Conservation (phyloP, 2,797 vertebrate genomes). For the Sebastolobus alascanus region DNA sequence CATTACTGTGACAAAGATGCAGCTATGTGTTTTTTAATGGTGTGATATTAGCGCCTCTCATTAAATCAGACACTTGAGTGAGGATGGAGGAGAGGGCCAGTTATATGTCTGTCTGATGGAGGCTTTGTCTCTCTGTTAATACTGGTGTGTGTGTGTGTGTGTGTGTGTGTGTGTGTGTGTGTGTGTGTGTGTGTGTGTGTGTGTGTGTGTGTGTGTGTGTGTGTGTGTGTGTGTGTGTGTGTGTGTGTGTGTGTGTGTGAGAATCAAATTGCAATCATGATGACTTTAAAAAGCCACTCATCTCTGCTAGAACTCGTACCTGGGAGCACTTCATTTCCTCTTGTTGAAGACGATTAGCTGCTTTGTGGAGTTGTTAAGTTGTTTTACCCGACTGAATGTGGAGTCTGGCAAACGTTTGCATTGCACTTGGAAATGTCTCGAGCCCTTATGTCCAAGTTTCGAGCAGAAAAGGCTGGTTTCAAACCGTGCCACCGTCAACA, state of each 20-base stretch:
- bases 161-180: not conserved
- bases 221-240: not conserved
- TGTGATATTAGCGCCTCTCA: conserved; percentile 37
- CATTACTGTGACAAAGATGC: conserved; percentile 34
- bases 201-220: not conserved
- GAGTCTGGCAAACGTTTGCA: not conserved
- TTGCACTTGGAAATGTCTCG: not conserved
- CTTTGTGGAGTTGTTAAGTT: not conserved
- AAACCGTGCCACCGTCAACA: not conserved
- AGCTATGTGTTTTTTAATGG: conserved; percentile 41
- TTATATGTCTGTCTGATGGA: conserved; percentile 6
- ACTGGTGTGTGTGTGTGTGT: not conserved
- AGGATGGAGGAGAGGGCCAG: conserved; percentile 2
- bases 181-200: not conserved
- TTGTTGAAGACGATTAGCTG: not conserved
- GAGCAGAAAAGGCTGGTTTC: not conserved
- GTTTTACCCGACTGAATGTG: not conserved
- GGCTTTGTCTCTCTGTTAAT: conserved; percentile 16
- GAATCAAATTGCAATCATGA: conserved; percentile 38
- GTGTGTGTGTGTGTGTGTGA: not conserved
- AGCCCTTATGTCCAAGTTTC: not conserved
- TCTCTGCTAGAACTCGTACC: not conserved
- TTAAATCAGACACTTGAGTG: conserved; percentile 21
- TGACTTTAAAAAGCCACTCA: conserved; percentile 30
- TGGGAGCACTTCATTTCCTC: conserved; percentile 26